Conservation (phyloP, 2,888 invertebrate species). For the Physocephala rufipes region DNA sequence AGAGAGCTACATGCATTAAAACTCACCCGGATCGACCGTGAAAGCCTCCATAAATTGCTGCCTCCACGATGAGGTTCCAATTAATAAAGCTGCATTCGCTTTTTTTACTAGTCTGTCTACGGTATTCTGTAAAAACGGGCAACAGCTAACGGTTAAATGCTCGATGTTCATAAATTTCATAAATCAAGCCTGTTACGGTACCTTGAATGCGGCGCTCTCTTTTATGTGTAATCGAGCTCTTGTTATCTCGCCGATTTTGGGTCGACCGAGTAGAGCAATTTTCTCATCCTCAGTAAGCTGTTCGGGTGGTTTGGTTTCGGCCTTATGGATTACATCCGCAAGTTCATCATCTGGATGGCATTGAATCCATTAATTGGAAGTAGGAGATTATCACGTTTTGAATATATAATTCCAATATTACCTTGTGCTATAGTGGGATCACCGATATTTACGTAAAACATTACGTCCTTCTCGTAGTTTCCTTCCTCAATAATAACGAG, state of each 20-base stretch:
- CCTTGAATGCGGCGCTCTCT: constrained; percentile 99
- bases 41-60: constrained; percentile 98
- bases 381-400: neutral
- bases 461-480: constrained; percentile 96
- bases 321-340: constrained; percentile 72
- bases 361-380: too few relatives aligned
- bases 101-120: constrained; percentile 98
- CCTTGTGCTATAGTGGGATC: constrained; percentile 91
- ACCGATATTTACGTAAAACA: constrained; percentile 91
- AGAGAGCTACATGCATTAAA: neutral
- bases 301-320: constrained; percentile 73
- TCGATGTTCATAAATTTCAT: too few relatives aligned
- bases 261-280: constrained; percentile 89
- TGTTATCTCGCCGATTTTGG: constrained; percentile 87
- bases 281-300: constrained; percentile 82
- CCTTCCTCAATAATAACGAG: constrained; percentile 94
- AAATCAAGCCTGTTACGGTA: too few relatives aligned
- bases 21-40: constrained; percentile 86
- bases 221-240: constrained; percentile 90
- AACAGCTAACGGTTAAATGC: too few relatives aligned
- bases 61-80: constrained; percentile 98
- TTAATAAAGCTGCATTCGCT: constrained; percentile 92
- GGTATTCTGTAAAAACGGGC: constrained; percentile 76
- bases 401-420: constrained; percentile 61
- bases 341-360: constrained; percentile 67